phyloP scores from a whole-genome alignment of 2,797 vertebrate species.

The Poecilia picta region DNA sequence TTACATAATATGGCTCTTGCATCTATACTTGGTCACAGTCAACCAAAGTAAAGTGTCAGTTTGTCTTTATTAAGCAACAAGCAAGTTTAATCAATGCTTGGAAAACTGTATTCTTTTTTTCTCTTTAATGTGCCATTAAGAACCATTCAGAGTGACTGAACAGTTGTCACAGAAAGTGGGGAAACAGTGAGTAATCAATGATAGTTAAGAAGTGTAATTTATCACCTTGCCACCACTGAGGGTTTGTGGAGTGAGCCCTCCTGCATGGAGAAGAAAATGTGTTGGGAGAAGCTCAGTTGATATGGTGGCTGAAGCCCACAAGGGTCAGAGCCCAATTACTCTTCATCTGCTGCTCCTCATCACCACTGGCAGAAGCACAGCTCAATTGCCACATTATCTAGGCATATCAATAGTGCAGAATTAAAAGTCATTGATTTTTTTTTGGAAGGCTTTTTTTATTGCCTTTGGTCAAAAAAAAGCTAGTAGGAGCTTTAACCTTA shows the following conservation, averaged over 20 bases:
- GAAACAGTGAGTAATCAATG: slow-evolving; percentile 97
- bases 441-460: slow-evolving; percentile 35
- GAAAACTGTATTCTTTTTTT: slow-evolving; percentile 81
- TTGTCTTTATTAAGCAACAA: slow-evolving; percentile 89
- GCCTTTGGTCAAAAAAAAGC: slow-evolving; percentile 50
- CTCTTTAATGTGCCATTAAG: slow-evolving; percentile 92
- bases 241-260: slow-evolving; percentile 79
- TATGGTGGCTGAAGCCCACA: slow-evolving; percentile 64
- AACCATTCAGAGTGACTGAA: slow-evolving; percentile 93
- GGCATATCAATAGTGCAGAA: slow-evolving; percentile 82
- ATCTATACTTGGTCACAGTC: slow-evolving; percentile 67
- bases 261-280: slow-evolving; percentile 58
- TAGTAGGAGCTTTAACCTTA: slow-evolving; percentile 37
- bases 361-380: slow-evolving; percentile 79
- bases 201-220: slow-evolving; percentile 97
- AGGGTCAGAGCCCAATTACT: slow-evolving; percentile 84
- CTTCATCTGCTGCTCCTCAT: slow-evolving; percentile 82
- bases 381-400: slow-evolving; percentile 83
- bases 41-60: slow-evolving; percentile 78
- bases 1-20: slow-evolving; percentile 56
- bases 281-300: slow-evolving; percentile 65
- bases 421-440: slow-evolving; percentile 84
- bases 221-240: slow-evolving; percentile 96
- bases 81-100: slow-evolving; percentile 83
- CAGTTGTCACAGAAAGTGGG: slow-evolving; percentile 91